A percentile compares a stretch with the other conserved stretches of the same genome.
Evolutionary conservation across 1,140 invertebrate genomes (phyloP).

Genomic region (Bactericera cockerelli): DNA sequence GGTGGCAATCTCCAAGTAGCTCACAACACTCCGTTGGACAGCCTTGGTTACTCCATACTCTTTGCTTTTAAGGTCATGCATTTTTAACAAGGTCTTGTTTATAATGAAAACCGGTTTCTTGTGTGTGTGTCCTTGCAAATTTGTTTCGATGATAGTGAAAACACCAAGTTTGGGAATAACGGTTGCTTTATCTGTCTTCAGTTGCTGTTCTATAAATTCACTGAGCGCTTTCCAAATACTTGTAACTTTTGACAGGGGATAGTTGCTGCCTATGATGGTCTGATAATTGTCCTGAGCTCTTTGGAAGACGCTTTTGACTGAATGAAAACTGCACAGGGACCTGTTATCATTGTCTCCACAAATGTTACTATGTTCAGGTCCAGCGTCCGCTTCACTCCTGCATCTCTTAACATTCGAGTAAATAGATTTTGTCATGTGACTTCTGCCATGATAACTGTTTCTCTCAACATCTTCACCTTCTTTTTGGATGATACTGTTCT

Average conservation of each 20-base stretch:
- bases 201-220: not conserved
- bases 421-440: not conserved
- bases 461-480: not conserved
- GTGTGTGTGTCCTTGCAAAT: not conserved
- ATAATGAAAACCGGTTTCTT: constrained; percentile 1
- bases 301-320: not conserved
- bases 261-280: not conserved
- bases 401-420: not conserved
- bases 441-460: not conserved
- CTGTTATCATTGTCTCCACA: not conserved
- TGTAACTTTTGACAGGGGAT: not conserved
- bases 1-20: not conserved
- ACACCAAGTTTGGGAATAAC: not conserved
- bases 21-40: not conserved
- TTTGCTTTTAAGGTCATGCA: not conserved
- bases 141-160: not conserved
- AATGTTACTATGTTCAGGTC: not conserved
- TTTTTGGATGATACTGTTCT: not conserved
- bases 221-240: not conserved
- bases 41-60: not conserved
- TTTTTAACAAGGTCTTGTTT: not conserved
- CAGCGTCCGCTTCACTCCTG: not conserved
- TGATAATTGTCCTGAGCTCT: not conserved
- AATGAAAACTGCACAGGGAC: not conserved
- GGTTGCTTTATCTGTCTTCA: not conserved